These are phyloP conservation scores for Salvelinus fontinalis DNA, from an alignment of 2,113 vertebrate genomes.

Conservation along the genomic window DNA sequence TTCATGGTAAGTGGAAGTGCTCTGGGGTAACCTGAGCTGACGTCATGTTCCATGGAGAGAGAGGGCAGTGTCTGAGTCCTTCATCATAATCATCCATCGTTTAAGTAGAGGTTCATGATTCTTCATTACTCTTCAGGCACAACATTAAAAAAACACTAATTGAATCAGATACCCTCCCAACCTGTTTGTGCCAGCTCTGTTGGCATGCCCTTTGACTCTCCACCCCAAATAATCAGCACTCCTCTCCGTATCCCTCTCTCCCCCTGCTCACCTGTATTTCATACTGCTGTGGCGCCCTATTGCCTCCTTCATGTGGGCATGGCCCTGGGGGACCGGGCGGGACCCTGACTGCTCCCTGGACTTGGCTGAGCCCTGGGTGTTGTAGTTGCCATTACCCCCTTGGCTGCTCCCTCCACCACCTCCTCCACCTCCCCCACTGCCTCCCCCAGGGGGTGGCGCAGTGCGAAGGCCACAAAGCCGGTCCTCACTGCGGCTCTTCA, in stretches of 20 bases:
- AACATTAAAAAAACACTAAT: slow-evolving; percentile 15
- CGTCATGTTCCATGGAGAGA: neutral
- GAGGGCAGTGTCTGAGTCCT: slow-evolving; percentile 16
- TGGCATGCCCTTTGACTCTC: neutral
- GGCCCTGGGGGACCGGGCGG: slow-evolving; percentile 71
- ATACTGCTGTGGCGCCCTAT: slow-evolving; percentile 85
- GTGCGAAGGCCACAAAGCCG: slow-evolving; percentile 84
- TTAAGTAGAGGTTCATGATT: slow-evolving; percentile 40
- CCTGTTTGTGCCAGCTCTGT: neutral
- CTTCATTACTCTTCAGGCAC: slow-evolving; percentile 23
- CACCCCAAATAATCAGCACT: slow-evolving; percentile 4
- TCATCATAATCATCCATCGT: slow-evolving; percentile 20
- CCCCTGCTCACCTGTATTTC: slow-evolving; percentile 88
- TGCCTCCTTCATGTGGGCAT: slow-evolving; percentile 87
- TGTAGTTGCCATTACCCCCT: slow-evolving; percentile 77
- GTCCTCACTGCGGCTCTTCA: slow-evolving; percentile 91
- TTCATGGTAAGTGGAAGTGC: neutral
- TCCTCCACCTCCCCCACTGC: slow-evolving; percentile 67
- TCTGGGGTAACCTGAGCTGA: neutral
- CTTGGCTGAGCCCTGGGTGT: slow-evolving; percentile 68
- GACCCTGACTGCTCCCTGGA: slow-evolving; percentile 69
- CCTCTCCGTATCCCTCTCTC: neutral
- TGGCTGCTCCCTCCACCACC: slow-evolving; percentile 55
- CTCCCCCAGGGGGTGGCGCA: slow-evolving; percentile 79
- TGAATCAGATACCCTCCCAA: neutral